Evolutionary conservation across 2,888 invertebrate genomes (phyloP), one percentile per base, ranked within the genome.

Genomic region (Trissolcus brochymenae): DNA sequence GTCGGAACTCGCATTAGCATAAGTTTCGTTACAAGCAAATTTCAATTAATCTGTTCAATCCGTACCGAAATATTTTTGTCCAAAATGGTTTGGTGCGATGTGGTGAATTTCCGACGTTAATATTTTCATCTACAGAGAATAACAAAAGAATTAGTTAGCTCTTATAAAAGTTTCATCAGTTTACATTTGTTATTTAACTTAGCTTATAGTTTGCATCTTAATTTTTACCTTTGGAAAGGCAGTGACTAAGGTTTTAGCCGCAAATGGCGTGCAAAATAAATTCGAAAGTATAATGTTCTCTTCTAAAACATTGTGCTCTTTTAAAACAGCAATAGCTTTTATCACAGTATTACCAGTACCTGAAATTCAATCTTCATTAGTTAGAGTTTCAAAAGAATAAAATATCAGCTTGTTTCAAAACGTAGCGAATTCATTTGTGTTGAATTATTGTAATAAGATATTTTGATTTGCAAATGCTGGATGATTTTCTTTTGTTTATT

Each of bases 1-100:
- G 57, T 61, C 25, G 25, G 11, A 40, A 49, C 49, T 57, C 35
- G 53, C 56, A 21, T 60, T 41, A 65, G 54, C 50, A 35, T 60
- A 64, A 17, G 46, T 46, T 9, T 68, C 17, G 17, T 21, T n/a
- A 60, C 54, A 64, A 76, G 62, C 57, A 57, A 49, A 66, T 66
- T 78, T 79, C 55, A 80, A 79, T 61, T 64, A 81, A 80, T 84
- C 87, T 82, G 79, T 85, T 88, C 82, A 99, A 91, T 98, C 98
- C 68, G 99, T 99, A 81, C 99, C 99, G 91, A 99, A 99, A 90
- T 99, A 99, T 90, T 97, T 98, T 90, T 96, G 96, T 61, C 99
- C 98, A 90, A 99, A 99, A 90, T 99, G 98, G 90, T 97, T 98
- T 7, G 99, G 99, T 7, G 98, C 97, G 2, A 98, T 94, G 0